phyloP scores from a whole-genome alignment of 1,140 invertebrate genomes.

The Solen grandis region DNA sequence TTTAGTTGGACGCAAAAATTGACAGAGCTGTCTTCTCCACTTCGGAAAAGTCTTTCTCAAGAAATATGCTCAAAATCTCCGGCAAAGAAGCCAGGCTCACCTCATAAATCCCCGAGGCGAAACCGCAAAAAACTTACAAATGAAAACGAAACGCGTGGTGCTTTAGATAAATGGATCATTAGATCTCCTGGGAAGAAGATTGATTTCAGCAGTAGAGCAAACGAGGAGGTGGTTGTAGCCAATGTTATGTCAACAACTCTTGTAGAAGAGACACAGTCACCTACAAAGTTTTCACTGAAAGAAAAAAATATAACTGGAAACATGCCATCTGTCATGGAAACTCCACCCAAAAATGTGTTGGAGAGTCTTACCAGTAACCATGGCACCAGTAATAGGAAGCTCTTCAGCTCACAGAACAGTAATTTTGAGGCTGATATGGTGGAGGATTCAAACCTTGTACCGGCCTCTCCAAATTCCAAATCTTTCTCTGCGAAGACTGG shows the following conservation, averaged over 20 bases:
- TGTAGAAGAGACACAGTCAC: slow-evolving; percentile 73
- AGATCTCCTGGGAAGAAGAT: slow-evolving; percentile 45
- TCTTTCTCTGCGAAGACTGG: slow-evolving; percentile 39
- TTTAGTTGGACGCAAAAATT: slow-evolving; percentile 56
- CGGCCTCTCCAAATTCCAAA: slow-evolving; percentile 57
- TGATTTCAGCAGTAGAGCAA: not conserved
- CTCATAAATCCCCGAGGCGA: slow-evolving; percentile 53
- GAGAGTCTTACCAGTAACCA: slow-evolving; percentile 17
- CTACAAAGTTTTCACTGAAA: slow-evolving; percentile 48
- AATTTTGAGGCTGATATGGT: slow-evolving; percentile 20
- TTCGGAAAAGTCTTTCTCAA: not conserved
- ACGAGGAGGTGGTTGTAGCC: slow-evolving; percentile 1
- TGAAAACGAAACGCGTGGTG: slow-evolving; percentile 33
- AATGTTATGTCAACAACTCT: slow-evolving; percentile 51
- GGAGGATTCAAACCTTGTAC: slow-evolving; percentile 65
- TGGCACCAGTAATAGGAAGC: slow-evolving; percentile 56
- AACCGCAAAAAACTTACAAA: slow-evolving; percentile 16
- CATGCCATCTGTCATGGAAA: slow-evolving; percentile 59
- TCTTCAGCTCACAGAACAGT: slow-evolving; percentile 50
- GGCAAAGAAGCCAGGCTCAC: not conserved
- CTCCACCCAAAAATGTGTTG: slow-evolving; percentile 60
- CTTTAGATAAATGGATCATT: slow-evolving; percentile 67
- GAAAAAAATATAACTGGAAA: not conserved
- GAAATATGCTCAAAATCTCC: slow-evolving; percentile 23
- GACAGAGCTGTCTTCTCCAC: slow-evolving; percentile 40